A percentile compares a stretch with the other conserved stretches of the same genome.
These are phyloP conservation scores for Musca vetustissima DNA, from an alignment of 1,140 invertebrate species.

Conservation along the genomic window DNA sequence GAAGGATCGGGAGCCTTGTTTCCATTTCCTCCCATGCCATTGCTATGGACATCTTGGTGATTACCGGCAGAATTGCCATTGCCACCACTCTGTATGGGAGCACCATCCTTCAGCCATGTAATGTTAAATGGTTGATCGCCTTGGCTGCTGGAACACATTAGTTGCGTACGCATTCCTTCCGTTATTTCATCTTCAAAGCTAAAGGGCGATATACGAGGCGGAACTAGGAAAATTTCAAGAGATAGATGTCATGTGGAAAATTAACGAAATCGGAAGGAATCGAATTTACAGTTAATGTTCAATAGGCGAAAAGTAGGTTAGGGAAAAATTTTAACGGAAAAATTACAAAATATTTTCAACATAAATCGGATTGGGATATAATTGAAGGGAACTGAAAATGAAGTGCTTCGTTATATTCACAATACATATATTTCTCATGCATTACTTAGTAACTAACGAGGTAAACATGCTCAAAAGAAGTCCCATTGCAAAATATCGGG, in stretches of 20 bases:
- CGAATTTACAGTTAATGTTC: no score
- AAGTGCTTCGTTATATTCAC: no score
- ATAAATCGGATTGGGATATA: no score
- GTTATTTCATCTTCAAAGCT: constrained; percentile 65
- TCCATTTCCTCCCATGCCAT: background rate
- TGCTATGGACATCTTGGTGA: background rate
- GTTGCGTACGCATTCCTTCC: constrained; percentile 75
- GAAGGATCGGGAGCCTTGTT: constrained; percentile 38
- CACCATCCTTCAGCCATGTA: constrained; percentile 64
- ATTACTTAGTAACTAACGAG: no score
- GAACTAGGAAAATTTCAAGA: constrained; percentile 57
- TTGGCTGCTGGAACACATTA: constrained; percentile 76
- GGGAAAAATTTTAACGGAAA: no score
- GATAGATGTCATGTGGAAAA: constrained; percentile 1
- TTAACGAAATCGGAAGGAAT: no score
- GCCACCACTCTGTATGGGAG: constrained; percentile 40
- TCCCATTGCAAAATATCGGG: no score
- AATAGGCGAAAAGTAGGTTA: no score
- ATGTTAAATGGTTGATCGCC: constrained; percentile 76
- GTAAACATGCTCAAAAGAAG: no score
- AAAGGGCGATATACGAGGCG: constrained; percentile 66
- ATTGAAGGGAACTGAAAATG: no score
- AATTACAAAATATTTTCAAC: no score
- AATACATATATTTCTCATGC: no score
- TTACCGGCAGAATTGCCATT: background rate